These are phyloP conservation scores for Corythoichthys haematopterus DNA, from an alignment of 2,113 vertebrate species.

Conservation along the genomic window DNA sequence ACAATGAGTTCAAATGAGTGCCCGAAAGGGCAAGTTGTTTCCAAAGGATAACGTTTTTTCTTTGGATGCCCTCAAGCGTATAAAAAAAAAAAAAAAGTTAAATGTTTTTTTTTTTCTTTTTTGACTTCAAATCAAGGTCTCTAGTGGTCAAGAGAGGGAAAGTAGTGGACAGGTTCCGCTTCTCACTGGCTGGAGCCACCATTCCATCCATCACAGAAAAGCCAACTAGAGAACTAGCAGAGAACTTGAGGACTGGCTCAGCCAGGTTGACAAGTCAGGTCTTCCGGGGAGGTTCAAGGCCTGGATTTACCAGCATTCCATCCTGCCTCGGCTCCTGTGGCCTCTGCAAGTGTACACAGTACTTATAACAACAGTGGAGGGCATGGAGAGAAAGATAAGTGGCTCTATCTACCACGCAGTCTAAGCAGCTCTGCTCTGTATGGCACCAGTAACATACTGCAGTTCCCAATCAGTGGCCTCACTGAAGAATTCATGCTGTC, in stretches of 20 bases:
- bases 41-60: no score
- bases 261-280: neutral
- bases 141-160: no score
- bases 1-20: no score
- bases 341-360: neutral
- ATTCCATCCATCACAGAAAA: no score
- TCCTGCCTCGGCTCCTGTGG: no score
- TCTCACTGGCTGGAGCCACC: no score
- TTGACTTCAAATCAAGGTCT: no score
- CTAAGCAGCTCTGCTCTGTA: neutral
- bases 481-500: neutral
- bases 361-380: neutral
- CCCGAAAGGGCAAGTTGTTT: no score
- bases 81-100: no score
- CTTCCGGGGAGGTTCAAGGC: neutral
- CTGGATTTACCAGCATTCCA: neutral
- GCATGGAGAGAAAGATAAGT: neutral
- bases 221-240: neutral
- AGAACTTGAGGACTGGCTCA: neutral
- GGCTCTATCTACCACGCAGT: neutral
- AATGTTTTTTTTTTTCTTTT: no score
- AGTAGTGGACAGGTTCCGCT: no score
- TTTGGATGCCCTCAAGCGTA: no score
- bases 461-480: neutral
- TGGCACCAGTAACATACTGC: neutral